phyloP scores from a whole-genome alignment of 1,140 invertebrate species.

The Scaptomyza graminum region DNA sequence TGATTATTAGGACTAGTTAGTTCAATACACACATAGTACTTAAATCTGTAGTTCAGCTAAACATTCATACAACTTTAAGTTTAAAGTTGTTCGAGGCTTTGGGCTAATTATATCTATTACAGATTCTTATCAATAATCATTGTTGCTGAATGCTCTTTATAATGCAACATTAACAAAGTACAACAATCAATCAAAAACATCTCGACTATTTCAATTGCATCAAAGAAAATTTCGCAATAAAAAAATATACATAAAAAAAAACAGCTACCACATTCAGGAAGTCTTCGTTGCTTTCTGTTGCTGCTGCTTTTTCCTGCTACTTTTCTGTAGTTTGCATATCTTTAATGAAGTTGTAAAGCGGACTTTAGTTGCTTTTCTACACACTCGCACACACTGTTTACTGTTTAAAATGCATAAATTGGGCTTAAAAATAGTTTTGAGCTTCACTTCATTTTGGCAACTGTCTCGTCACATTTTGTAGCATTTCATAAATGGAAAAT shows the following conservation, averaged over 20 bases:
- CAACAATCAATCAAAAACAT: conserved; percentile 15
- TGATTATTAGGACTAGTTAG: conserved; percentile 34
- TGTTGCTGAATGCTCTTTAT: not conserved
- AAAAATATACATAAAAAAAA: not conserved
- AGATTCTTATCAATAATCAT: not conserved
- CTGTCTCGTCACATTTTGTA: conserved; percentile 56
- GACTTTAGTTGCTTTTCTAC: conserved; percentile 3
- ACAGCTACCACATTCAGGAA: not conserved
- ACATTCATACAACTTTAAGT: not conserved
- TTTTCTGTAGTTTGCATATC: conserved; percentile 25
- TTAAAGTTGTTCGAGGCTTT: not conserved
- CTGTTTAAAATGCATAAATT: conserved; percentile 35
- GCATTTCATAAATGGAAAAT: conserved; percentile 74
- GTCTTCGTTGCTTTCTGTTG: not conserved
- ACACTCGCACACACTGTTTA: conserved; percentile 6
- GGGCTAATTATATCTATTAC: no score
- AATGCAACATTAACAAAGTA: not conserved
- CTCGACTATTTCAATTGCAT: conserved; percentile 5
- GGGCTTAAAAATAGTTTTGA: conserved; percentile 37
- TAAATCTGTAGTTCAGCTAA: no score
- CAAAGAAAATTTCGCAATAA: conserved; percentile 21
- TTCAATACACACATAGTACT: no score
- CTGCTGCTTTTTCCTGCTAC: not conserved
- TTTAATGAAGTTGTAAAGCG: conserved; percentile 38
- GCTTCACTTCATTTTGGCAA: conserved; percentile 22